Conservation (phyloP, 2,113 vertebrate species). For the Oostethus manadensis region DNA sequence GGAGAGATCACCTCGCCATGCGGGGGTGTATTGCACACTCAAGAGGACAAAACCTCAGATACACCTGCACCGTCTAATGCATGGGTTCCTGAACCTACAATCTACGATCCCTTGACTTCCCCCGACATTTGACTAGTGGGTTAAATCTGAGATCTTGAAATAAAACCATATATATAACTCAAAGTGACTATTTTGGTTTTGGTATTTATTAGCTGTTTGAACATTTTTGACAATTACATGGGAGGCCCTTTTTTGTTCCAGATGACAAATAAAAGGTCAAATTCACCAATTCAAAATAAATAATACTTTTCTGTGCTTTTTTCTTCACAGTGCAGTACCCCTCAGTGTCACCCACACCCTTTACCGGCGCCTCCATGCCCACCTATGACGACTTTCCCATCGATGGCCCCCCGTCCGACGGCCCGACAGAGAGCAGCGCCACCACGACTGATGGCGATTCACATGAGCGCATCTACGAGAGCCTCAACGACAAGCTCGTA, state of each 20-base stretch:
- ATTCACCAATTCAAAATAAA: not conserved
- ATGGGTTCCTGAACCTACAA: no score
- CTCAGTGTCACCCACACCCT: not conserved
- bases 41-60: not conserved
- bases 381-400: not conserved
- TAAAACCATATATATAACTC: no score
- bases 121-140: no score
- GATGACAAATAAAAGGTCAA: not conserved
- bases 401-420: conserved; percentile 9
- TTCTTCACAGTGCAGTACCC: conserved; percentile 29
- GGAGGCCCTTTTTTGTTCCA: no score
- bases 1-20: conserved; percentile 32
- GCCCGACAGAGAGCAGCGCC: conserved; percentile 49
- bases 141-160: no score
- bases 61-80: not conserved
- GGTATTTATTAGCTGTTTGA: no score
- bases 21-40: conserved; percentile 14
- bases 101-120: no score
- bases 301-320: not conserved
- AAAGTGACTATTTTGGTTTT: no score
- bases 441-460: conserved; percentile 74
- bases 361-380: conserved; percentile 1
- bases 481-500: conserved; percentile 84
- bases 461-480: conserved; percentile 64
- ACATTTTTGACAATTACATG: no score